Conservation (phyloP, 1,140 invertebrate genomes). For the Dinothrombium tinctorium region DNA sequence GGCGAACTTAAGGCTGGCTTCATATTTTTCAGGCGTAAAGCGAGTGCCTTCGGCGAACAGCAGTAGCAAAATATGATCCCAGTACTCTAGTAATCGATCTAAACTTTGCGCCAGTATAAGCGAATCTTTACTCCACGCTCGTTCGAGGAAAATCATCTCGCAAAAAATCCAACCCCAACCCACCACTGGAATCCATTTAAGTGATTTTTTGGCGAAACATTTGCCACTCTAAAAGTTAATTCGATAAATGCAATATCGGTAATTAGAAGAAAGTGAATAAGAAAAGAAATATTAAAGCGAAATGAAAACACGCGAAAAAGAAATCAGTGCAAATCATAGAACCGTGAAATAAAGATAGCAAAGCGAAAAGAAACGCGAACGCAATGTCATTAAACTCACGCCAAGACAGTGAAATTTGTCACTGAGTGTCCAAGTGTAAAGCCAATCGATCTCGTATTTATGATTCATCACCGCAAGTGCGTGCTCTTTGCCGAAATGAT, state of each 20-base stretch:
- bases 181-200: slow-evolving; percentile 70
- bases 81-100: slow-evolving; percentile 53
- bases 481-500: slow-evolving; percentile 65
- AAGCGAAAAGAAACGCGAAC: no score
- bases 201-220: slow-evolving; percentile 75
- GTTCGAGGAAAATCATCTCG: slow-evolving; percentile 72
- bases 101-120: slow-evolving; percentile 51
- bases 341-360: not conserved
- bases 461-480: slow-evolving; percentile 80
- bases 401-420: slow-evolving; percentile 49
- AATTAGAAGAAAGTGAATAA: slow-evolving; percentile 4
- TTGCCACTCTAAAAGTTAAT: slow-evolving; percentile 54
- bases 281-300: not conserved
- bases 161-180: slow-evolving; percentile 88
- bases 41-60: slow-evolving; percentile 86
- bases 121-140: slow-evolving; percentile 71
- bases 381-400: no score
- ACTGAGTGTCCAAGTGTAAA: slow-evolving; percentile 62
- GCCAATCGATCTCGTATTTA: slow-evolving; percentile 82
- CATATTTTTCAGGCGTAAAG: slow-evolving; percentile 63
- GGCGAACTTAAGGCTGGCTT: slow-evolving; percentile 64
- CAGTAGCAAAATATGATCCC: slow-evolving; percentile 61
- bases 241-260: slow-evolving; percentile 10
- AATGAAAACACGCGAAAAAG: not conserved
- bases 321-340: not conserved